Evolutionary conservation across 92 coral and sea anemone genomes (phyloP), one percentile per base, ranked within the genome.

Genomic region (Muricea muricata): DNA sequence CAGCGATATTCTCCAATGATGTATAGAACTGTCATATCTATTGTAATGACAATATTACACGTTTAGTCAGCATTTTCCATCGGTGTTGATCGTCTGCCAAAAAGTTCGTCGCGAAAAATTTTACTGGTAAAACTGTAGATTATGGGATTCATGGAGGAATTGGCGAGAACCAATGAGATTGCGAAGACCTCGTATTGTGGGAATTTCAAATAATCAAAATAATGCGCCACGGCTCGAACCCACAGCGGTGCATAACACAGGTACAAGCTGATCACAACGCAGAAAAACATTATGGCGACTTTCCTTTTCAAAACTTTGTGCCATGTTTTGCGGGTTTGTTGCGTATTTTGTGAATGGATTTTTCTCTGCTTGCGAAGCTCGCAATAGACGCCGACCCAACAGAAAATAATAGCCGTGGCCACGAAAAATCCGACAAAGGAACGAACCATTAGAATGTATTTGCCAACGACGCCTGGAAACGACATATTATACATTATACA

Each of bases 61-160:
- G 50, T 9, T 45, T 45, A 3, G 14, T 45, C 14, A 45, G 14
- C 50, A 45, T 45, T 8, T 45, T 45, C 50, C 23, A 52, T 20
- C 60, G 60, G 18, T 25, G 20, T 25, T 1, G 23, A 52, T 52
- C 4, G 18, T 2, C 60, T 23, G 60, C 75, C 75, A 33, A 68
- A 41, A 37, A 68, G 75, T 37, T 29, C 75, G 25, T 18, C 18
- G 40, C 45, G 75, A 68, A 68, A 68, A 10, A 29, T 37, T 25
- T n/a, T 29, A 34, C 25, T 68, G 18, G 75, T 68, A 29, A 68
- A 68, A 68, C 75, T 68, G 75, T 68, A 68, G 7, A 68, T 68
- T 23, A 68, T 29, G n/a, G 75, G 75, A 34, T 68, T 68, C 2
- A 68, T 12, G 1, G 47, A 47, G 1, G 75, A 68, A 68, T 68